These are phyloP conservation scores for Drosophila miranda DNA, from an alignment of 1,140 invertebrate species.

Conservation along the genomic window DNA sequence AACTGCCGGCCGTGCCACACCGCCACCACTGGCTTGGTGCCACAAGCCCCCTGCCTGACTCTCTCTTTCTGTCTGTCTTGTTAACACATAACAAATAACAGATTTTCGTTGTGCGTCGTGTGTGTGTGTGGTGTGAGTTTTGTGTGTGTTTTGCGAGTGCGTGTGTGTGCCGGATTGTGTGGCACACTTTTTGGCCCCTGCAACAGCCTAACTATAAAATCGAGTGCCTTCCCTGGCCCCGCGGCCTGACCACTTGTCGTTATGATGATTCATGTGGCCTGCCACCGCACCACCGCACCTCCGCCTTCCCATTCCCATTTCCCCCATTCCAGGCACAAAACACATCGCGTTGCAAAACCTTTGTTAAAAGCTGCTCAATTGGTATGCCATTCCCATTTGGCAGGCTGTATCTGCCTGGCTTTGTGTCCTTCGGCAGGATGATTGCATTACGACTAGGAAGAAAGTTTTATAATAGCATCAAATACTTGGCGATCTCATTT, in stretches of 20 bases:
- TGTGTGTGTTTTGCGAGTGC: constrained; percentile 18
- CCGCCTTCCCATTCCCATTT: constrained; percentile 2
- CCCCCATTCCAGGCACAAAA: constrained; percentile 33
- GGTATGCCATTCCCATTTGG: constrained; percentile 66
- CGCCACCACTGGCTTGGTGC: constrained; percentile 1
- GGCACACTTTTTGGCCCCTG: constrained; percentile 71
- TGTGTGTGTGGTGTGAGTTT: constrained; percentile 8
- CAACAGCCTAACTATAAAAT: constrained; percentile 71
- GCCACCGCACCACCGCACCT: constrained; percentile 51
- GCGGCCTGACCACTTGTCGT: constrained; percentile 54
- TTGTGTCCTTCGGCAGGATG: constrained; percentile 2
- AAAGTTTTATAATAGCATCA: too few species aligned
- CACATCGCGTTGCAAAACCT: constrained; percentile 53
- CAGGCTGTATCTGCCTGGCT: not conserved
- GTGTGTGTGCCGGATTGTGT: constrained; percentile 34
- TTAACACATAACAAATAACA: constrained; percentile 76
- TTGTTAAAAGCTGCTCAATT: constrained; percentile 64
- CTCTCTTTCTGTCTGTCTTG: constrained; percentile 46
- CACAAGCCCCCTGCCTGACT: constrained; percentile 10
- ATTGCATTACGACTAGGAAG: constrained; percentile 23
- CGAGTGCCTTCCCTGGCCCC: constrained; percentile 25
- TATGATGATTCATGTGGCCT: constrained; percentile 74
- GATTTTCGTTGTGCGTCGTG: constrained; percentile 47
- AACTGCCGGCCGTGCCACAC: constrained; percentile 35
- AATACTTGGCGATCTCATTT: not conserved